Evolutionary conservation across 2,797 vertebrate genomes (phyloP), one percentile per base, ranked within the genome.

Genomic region (Ispidina lecontei): DNA sequence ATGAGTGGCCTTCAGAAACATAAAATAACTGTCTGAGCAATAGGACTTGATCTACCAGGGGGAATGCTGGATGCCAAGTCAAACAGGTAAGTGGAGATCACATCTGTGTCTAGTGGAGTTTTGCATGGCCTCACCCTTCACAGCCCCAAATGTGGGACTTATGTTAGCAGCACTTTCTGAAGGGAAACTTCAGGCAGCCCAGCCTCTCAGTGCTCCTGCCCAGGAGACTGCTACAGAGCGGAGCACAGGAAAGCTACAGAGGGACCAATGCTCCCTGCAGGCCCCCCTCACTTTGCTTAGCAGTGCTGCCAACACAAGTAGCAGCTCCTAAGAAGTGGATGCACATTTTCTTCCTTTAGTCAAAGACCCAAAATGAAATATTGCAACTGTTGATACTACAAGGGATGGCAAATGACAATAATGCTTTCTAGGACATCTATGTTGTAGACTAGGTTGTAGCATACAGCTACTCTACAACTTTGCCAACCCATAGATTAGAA

Each of bases 261-360:
- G 41, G 8, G 6, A 5, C 19, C 46, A 54, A 51, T 69, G 33
- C 16, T 58, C 31, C 35, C 47, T 72, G 39, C 11, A 22, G 12
- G 4, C 18, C 8, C 4, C 31, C 23, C 21, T 7, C 12, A 9
- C 59, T 60, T 43, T 33, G 6, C 43, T 65, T 1, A 0, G 13
- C 22, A 22, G 2, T 33, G 54, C 62, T 81, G 39, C 62, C 55
- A 46, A 28, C 26, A 55, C 6, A 12, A 69, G 18, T 54, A 54
- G n/a, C 56, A 79, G 41, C 43, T 72, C 43, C 43, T 25, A 35
- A 35, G 20, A 51, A 54, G 29, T 3, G 3, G 65, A 82, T 21
- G 37, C 11, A n/a, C 20, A 55, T 87, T 84, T 72, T 64, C 31
- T 81, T 49, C 64, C 8, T 10, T 14, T 16, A 41, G n/a, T 18